Base-by-base conservation (phyloP, 2,888 invertebrate species). In the Lapara coniferarum region DNA sequence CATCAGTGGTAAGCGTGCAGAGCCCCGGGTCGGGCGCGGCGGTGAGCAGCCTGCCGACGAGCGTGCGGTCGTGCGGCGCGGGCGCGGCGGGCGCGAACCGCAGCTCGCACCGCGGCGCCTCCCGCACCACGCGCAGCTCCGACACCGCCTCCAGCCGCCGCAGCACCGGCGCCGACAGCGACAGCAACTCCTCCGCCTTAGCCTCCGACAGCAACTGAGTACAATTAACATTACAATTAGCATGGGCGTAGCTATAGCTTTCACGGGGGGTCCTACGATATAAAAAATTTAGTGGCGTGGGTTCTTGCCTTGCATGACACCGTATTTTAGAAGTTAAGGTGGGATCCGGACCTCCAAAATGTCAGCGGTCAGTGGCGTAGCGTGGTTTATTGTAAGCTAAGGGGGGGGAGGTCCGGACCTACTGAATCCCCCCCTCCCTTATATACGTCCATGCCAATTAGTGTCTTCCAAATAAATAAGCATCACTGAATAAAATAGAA, bases 171-270 rank as follows among this genome's bases (percentile, higher is more conserved):
- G 94, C 95, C 69, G 95, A 95, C 69, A 97, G 95, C 16, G 95
- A 95, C 0, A 97, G 91, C 49, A 97, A 93, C 89, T 97, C 97
- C 19, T 96, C 95, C 77, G 96, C 96, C 0, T 95, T 95, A 0
- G 96, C 96, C 77, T 95, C 95, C 0, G 94, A 87, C 19, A 96
- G 87, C 5, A 96, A 90, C 86, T 95, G 90, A 66, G 46, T 46
- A 7, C n/a, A 46, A 56, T 19, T 46, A 10, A 19, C 10, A 51
- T 19, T 19, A 10, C 37, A 8, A 2, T 3, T 10, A 12, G 19
- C n/a, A n/a, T n/a, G n/a, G n/a, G n/a, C n/a, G n/a, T n/a, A n/a
- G n/a, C n/a, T n/a, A n/a, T n/a, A n/a, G n/a, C n/a, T n/a, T n/a
- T n/a, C n/a, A n/a, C n/a, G n/a, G n/a, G n/a, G n/a, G n/a, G n/a